These are phyloP conservation scores for Copsychus sechellarum DNA, from an alignment of 2,113 vertebrate genomes.

Conservation along the genomic window DNA sequence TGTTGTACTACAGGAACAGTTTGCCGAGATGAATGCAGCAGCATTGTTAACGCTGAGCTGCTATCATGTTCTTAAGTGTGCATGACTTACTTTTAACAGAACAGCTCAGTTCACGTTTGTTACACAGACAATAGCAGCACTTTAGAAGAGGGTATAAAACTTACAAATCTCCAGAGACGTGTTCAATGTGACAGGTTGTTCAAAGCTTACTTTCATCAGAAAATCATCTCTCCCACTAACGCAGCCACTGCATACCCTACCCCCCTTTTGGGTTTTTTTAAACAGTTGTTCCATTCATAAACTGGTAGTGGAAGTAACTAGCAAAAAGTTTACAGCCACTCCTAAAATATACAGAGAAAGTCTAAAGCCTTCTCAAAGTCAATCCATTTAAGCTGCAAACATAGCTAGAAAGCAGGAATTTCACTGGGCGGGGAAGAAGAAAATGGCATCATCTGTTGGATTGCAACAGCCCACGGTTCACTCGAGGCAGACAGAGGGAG, in stretches of 20 bases:
- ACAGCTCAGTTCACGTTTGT: constrained; percentile 1
- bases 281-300: background rate
- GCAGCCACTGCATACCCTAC: fast-evolving
- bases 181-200: background rate
- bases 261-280: fast-evolving
- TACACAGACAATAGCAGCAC: constrained; percentile 1
- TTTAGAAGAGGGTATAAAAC: constrained; percentile 5
- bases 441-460: background rate
- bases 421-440: background rate
- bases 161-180: background rate
- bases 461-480: background rate
- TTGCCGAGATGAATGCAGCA: constrained; percentile 8
- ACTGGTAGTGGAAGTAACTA: background rate
- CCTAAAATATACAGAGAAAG: background rate
- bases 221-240: background rate
- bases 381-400: background rate
- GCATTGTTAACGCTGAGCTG: background rate
- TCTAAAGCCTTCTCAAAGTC: background rate
- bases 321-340: background rate
- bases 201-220: background rate
- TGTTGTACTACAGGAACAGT: background rate
- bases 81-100: constrained; percentile 8
- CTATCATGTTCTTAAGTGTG: constrained; percentile 15
- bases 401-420: background rate
- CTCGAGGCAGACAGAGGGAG: constrained; percentile 31